phyloP scores from a whole-genome alignment of 2,113 vertebrate species.

The Drymodes brunneopygia region DNA sequence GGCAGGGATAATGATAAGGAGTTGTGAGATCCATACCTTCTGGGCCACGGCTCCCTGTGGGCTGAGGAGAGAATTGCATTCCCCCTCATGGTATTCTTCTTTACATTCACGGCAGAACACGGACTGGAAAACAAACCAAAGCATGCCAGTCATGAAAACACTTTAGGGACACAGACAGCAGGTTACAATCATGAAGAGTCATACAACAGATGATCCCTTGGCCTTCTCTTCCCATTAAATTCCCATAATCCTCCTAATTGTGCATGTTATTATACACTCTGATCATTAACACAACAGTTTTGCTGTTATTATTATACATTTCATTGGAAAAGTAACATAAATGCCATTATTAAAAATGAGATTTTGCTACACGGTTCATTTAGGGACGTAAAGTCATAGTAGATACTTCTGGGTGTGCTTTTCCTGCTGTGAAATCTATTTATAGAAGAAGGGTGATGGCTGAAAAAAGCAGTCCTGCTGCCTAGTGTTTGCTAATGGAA shows the following conservation, averaged over 20 bases:
- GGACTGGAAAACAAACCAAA: constrained; percentile 65
- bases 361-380: not conserved
- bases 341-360: constrained; percentile 16
- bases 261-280: constrained; percentile 12
- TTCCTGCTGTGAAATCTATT: not conserved
- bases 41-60: constrained; percentile 16
- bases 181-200: not conserved
- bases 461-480: not conserved
- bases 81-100: constrained; percentile 79
- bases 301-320: not conserved
- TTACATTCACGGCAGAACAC: constrained; percentile 87
- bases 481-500: not conserved
- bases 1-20: not conserved
- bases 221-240: constrained; percentile 23
- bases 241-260: constrained; percentile 27
- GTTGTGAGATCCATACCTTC: constrained; percentile 40
- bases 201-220: constrained; percentile 13
- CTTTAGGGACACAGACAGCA: not conserved
- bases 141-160: not conserved
- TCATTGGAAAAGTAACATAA: not conserved
- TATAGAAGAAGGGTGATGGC: not conserved
- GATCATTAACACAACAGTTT: constrained; percentile 26
- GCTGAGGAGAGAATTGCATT: constrained; percentile 36
- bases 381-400: not conserved
- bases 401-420: not conserved